Evolutionary conservation across 2,888 invertebrate species (phyloP).

Genomic region (Amphipoea lucens): DNA sequence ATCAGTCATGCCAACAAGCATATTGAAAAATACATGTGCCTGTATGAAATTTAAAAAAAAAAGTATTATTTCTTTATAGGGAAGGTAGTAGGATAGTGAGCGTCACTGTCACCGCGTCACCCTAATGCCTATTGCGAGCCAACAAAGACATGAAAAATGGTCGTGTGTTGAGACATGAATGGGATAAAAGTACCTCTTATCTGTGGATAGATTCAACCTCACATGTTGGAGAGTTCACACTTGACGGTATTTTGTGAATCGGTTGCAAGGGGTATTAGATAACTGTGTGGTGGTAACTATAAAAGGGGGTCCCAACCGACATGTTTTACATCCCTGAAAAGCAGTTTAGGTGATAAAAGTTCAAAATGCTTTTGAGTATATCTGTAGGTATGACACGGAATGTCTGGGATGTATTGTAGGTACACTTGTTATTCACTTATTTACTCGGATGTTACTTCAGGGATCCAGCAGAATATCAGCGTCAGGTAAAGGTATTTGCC

Average conservation of each 20-base stretch:
- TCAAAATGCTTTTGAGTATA: background rate
- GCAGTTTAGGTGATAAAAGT: conserved; percentile 2
- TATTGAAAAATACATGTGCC: conserved; percentile 58
- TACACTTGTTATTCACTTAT: background rate
- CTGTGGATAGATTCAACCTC: conserved; percentile 82
- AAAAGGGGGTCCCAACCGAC: conserved; percentile 39
- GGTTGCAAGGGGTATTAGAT: conserved; percentile 63
- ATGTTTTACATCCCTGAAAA: conserved; percentile 19
- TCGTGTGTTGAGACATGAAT: conserved; percentile 82
- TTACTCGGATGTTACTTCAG: background rate
- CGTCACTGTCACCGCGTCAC: conserved; percentile 76
- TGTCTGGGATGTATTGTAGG: background rate
- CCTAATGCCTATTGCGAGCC: conserved; percentile 83
- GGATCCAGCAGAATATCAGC: background rate
- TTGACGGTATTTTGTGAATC: conserved; percentile 70
- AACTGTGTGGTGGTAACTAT: conserved; percentile 46
- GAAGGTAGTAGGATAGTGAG: conserved; percentile 75
- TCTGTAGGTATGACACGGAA: background rate
- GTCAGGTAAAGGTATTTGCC: background rate
- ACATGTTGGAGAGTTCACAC: conserved; percentile 75
- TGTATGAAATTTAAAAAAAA: conserved; percentile 73
- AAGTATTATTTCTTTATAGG: conserved; percentile 74
- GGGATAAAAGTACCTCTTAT: conserved; percentile 87
- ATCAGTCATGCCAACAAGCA: conserved; percentile 65
- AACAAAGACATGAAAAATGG: conserved; percentile 89